Base-by-base conservation (phyloP, 2,888 invertebrate genomes). In the Eristalis pertinax region DNA sequence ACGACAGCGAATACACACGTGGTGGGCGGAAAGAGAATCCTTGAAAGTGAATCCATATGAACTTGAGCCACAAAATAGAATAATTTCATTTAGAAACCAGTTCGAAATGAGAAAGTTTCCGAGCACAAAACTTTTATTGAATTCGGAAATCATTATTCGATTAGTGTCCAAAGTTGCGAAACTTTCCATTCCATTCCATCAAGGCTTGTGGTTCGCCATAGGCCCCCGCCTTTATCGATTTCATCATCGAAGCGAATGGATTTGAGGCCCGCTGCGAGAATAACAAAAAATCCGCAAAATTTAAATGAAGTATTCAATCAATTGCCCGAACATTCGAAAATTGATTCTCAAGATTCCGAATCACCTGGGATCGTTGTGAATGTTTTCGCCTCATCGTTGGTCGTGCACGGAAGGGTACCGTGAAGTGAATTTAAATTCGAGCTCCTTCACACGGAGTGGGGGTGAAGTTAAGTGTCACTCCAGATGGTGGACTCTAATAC, bases 141-240 rank as follows among this genome's bases (percentile, higher is more conserved):
- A 72, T 64, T 83, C 50, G 43, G 35, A 65, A 75, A 70, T 84
- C 70, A 65, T 84, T 73, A 74, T 74, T 75, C 65, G 84, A 84
- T 79, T 62, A 79, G 74, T 75, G 70, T 74, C 60, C 13, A 13
- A 65, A 79, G 69, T 79, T 69, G 41, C 50, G 24, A 26, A 74
- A 75, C 22, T 78, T 69, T 78, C n/a, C 13, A 1, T 19, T 1
- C 8, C 19, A 26, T 77, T 76, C 60, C 58, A 58, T 76, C 60
- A 75, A 64, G 38, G 19, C 19, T 22, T 13, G 50, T 58, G 69
- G 26, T 65, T 64, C 63, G 56, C 22, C 43, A 60, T 56, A 22
- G 22, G 13, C 26, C 26, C 8, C 32, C 26, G 67, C 5, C 5
- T 50, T 67, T 62, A 62, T 38, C 38, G 78, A 72, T 65, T 67